Evolutionary conservation across 2,113 vertebrate species (phyloP), one percentile per base, ranked within the genome.

Genomic region (Erpornis zantholeuca): DNA sequence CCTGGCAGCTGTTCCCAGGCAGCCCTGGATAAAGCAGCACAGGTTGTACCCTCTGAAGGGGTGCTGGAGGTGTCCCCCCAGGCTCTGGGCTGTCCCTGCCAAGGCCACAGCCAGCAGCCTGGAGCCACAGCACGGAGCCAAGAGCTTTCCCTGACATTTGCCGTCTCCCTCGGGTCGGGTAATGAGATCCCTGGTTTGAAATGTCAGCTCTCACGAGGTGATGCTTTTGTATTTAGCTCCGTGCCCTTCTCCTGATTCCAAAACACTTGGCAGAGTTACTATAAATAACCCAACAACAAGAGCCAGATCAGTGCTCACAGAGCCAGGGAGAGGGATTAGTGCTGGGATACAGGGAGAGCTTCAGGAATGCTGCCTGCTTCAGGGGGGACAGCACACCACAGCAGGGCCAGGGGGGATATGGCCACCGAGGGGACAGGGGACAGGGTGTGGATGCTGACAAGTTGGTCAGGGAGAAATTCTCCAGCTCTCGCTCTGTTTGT

Each of bases 151-250:
- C 85, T 96, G 95, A 94, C 87, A 94, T 97, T 96, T 96, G 79
- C 79, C 8, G 4, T 80, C 90, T 92, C 68, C 90, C 63, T 80
- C 56, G 88, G 63, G n/a, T 90, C 86, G 87, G 31, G 85, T 95
- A 96, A 96, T 91, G 81, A 93, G 79, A 95, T 91, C 76, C 64
- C 78, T 81, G 66, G n/a, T 90, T 96, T 88, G 31, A 96, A 96
- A 97, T 96, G 93, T 91, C 95, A 96, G 66, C 25, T 69, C 93
- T 96, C 90, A 92, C 3, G 57, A 88, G 88, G 93, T 78, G 76
- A 73, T 83, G 92, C 87, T 86, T 61, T 94, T 96, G 93, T 93
- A 86, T 90, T 96, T 94, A 96, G 87, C 85, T 45, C 66, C 0
- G 10, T 91, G 88, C 82, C 92, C 94, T 95, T 95, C 93, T 82